Conservation (phyloP, 2,888 invertebrate species). For the Thereva nobilitata region DNA sequence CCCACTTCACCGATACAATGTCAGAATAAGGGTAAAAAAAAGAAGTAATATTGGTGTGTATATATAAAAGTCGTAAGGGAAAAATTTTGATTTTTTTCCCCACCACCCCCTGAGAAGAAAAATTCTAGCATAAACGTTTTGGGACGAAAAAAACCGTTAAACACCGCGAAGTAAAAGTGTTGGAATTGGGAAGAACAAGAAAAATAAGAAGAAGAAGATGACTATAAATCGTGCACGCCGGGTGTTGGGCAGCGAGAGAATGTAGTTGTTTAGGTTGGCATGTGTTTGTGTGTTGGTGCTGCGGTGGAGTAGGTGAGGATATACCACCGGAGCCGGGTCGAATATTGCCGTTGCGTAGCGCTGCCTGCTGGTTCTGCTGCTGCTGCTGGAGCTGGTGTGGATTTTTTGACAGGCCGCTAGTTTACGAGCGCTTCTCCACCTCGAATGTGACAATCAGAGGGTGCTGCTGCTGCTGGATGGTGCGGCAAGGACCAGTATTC, state of each 20-base stretch:
- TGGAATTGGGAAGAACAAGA: neutral
- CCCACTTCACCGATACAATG: no score
- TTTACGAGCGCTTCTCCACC: slow-evolving; percentile 21
- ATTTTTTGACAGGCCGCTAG: slow-evolving; percentile 30
- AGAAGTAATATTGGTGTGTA: no score
- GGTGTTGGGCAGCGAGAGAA: neutral
- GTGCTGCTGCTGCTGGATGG: no score
- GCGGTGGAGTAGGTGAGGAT: neutral
- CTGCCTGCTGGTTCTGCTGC: neutral
- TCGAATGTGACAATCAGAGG: no score
- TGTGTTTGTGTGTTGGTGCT: neutral
- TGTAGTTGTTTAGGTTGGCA: neutral
- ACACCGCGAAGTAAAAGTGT: slow-evolving; percentile 22
- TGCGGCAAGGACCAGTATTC: no score
- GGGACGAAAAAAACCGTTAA: slow-evolving; percentile 8
- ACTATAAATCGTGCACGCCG: slow-evolving; percentile 10
- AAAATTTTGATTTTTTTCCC: no score
- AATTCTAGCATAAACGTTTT: no score
- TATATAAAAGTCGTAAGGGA: no score
- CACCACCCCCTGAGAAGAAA: no score
- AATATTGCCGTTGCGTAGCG: slow-evolving; percentile 19
- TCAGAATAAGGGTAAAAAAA: no score
- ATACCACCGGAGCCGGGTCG: slow-evolving; percentile 13
- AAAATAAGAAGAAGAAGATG: slow-evolving; percentile 14
- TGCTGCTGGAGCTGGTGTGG: neutral